Evolutionary conservation across 2,888 invertebrate species (phyloP), one percentile per base, ranked within the genome.

Genomic region (Cataglyphis rosenhaueri): DNA sequence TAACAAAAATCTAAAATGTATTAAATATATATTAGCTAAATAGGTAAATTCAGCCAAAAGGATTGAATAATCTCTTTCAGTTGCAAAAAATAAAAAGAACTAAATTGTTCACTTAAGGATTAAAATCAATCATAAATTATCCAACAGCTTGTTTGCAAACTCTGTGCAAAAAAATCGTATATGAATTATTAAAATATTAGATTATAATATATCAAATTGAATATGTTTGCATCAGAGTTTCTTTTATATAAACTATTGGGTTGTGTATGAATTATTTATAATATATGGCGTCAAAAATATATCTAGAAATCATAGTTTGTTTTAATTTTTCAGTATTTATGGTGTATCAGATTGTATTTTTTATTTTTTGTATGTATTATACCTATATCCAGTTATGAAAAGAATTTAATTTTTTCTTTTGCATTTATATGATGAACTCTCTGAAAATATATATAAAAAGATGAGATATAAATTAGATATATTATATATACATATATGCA

Each of bases 291-390:
- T 75, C 35, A 64, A 48, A 64, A 55, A 29, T 65, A 65, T 57
- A 66, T 25, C 25, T 76, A 55, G 38, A 78, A 68, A 57, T 68
- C 38, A 78, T 29, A 55, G 0, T 38, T 41, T 41, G 12, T 57
- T 57, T 68, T 68, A 41, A 68, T 29, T 57, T 57, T 68, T 15
- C 78, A 66, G 32, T n/a, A 52, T 78, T 68, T 57, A 59, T 25
- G 66, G 25, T 64, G 25, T 75, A 78, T 44, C 29, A 29, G 29
- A 66, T 35, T 32, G 18, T 38, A 25, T 41, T 57, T n/a, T 35
- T 44, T 44, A 2, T 25, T 44, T 4, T 59, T 18, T 44, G 3
- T 18, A 55, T 38, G 4, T 48, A 21, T 76, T 38, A 35, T 52
- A 32, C 1, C 8, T 66, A 41, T 57, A 4, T 55, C 21, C 9